Evolutionary conservation across 2,113 vertebrate genomes (phyloP).

Genomic region (Rhabdornis inornatus): DNA sequence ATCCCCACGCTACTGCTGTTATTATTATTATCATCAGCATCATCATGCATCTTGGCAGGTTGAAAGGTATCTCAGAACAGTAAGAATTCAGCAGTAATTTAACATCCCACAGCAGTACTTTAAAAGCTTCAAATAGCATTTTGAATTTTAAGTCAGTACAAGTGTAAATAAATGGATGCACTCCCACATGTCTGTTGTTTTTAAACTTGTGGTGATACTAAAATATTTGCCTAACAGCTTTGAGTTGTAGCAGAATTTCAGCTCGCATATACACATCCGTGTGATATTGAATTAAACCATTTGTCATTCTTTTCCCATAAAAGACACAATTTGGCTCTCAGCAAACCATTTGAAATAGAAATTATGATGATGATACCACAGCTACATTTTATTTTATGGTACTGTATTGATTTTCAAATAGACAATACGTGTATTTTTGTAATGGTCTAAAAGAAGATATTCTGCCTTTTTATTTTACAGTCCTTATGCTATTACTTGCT

Average conservation of each 20-base stretch:
- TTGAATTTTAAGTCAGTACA: slow-evolving; percentile 46
- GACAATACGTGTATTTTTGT: slow-evolving; percentile 72
- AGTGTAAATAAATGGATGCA: slow-evolving; percentile 43
- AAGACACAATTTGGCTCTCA: slow-evolving; percentile 67
- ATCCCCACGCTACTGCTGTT: slow-evolving; percentile 12
- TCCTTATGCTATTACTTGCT: slow-evolving; percentile 56
- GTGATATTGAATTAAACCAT: slow-evolving; percentile 71
- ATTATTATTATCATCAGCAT: slow-evolving; percentile 19
- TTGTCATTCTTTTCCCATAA: slow-evolving; percentile 68
- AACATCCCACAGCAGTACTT: slow-evolving; percentile 37
- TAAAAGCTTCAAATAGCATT: slow-evolving; percentile 46
- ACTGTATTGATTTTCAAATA: slow-evolving; percentile 72
- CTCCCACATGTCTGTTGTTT: slow-evolving; percentile 40
- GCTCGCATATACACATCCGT: slow-evolving; percentile 37
- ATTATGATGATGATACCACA: slow-evolving; percentile 69
- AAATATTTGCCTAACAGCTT: slow-evolving; percentile 60
- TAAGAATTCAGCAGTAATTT: slow-evolving; percentile 56
- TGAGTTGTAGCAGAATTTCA: slow-evolving; percentile 51
- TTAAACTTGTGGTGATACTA: slow-evolving; percentile 11
- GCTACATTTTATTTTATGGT: slow-evolving; percentile 75
- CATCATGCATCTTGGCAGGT: slow-evolving; percentile 55
- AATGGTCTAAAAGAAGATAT: slow-evolving; percentile 69
- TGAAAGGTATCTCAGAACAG: slow-evolving; percentile 58
- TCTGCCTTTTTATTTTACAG: slow-evolving; percentile 69
- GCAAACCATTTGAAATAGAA: slow-evolving; percentile 71